Conservation (phyloP, 2,797 vertebrate genomes). For the Oryzias sinensis region DNA sequence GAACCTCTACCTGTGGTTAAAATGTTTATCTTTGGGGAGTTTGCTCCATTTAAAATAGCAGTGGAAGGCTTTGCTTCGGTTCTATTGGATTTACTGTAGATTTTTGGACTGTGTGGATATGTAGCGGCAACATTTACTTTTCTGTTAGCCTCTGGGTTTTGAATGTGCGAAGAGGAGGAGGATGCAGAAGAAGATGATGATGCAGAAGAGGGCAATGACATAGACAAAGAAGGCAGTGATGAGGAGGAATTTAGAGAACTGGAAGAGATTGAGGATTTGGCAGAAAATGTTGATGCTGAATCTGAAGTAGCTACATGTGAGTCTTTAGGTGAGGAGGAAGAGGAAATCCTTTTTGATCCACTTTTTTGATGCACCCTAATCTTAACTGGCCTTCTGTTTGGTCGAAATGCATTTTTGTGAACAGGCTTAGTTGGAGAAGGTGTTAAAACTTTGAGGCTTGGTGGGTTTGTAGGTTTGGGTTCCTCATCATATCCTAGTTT, state of each 20-base stretch:
- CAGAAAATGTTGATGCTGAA: slow-evolving; percentile 9
- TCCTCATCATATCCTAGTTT: slow-evolving; percentile 26
- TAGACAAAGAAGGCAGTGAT: slow-evolving; percentile 26
- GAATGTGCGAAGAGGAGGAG: slow-evolving; percentile 40
- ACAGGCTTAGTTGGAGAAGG: slow-evolving; percentile 55
- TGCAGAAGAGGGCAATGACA: slow-evolving; percentile 7
- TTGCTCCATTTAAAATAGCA: slow-evolving; percentile 43
- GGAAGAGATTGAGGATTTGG: slow-evolving; percentile 25
- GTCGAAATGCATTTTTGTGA: slow-evolving; percentile 35
- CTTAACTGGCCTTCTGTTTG: slow-evolving; percentile 62
- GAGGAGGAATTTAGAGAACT: slow-evolving; percentile 9
- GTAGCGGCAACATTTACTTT: slow-evolving; percentile 56
- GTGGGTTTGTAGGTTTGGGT: slow-evolving; percentile 35
- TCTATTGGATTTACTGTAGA: slow-evolving; percentile 37
- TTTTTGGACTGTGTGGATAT: slow-evolving; percentile 55
- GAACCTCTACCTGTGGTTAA: slow-evolving; percentile 31
- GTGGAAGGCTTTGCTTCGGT: slow-evolving; percentile 51
- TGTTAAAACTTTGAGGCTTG: slow-evolving; percentile 57
- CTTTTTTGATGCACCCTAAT: slow-evolving; percentile 64
- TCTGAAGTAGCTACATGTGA: slow-evolving; percentile 31
- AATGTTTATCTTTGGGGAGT: slow-evolving; percentile 46
- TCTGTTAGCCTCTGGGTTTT: slow-evolving; percentile 59
- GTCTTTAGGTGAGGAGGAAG: slow-evolving; percentile 26
- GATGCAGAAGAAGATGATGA: slow-evolving; percentile 27
- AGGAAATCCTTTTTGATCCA: slow-evolving; percentile 39